Evolutionary conservation across 2,113 vertebrate species (phyloP).

Genomic region (Psilopogon haemacephalus): DNA sequence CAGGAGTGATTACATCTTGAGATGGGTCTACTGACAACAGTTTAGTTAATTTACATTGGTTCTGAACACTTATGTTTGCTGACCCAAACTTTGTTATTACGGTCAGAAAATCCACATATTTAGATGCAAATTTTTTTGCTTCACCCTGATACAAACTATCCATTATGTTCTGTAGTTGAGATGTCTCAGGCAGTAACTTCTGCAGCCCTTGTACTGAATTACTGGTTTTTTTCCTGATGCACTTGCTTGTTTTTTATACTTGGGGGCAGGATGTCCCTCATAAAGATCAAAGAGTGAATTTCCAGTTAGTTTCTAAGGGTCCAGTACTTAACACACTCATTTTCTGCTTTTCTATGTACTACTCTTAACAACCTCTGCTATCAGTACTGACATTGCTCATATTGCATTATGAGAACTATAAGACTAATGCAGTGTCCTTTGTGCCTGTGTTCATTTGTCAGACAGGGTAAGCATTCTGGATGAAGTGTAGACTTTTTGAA

Average conservation of each 20-base stretch:
- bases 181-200: not conserved
- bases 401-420: not conserved
- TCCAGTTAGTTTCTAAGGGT: not conserved
- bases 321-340: not conserved
- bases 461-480: not conserved
- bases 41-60: not conserved
- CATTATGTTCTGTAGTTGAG: not conserved
- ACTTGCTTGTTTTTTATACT: not conserved
- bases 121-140: not conserved
- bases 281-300: not conserved
- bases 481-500: not conserved
- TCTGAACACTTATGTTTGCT: not conserved
- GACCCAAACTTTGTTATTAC: not conserved
- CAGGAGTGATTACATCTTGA: not conserved
- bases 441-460: not conserved
- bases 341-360: not conserved
- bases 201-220: not conserved
- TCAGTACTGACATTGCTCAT: not conserved
- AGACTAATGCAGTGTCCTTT: not conserved
- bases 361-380: not conserved
- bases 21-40: not conserved
- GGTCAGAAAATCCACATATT: not conserved
- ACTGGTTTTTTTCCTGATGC: not conserved
- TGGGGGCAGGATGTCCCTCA: not conserved
- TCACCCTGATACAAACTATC: not conserved